Conservation (phyloP, 2,888 invertebrate genomes). For the Drosophila tanythrix region DNA sequence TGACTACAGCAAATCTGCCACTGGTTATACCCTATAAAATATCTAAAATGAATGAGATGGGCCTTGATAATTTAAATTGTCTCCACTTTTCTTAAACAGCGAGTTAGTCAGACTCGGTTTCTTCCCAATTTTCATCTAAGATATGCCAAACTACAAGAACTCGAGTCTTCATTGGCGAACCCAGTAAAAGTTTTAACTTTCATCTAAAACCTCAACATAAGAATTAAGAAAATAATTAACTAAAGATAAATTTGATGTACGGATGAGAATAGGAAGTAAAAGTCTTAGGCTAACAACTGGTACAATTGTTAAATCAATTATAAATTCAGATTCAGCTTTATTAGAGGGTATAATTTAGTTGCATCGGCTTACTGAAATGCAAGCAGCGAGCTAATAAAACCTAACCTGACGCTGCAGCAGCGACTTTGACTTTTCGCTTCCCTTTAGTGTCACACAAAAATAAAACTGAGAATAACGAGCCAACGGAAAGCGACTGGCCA, state of each 20-base stretch:
- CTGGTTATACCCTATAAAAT: slow-evolving; percentile 23
- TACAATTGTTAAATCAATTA: neutral
- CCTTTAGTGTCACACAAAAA: slow-evolving; percentile 73
- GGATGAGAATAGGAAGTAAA: neutral
- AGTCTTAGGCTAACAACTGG: neutral
- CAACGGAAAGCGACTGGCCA: slow-evolving; percentile 54
- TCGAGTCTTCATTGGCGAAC: neutral
- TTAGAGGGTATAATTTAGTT: slow-evolving; percentile 10
- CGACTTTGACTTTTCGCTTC: slow-evolving; percentile 69
- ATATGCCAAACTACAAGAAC: neutral
- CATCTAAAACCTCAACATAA: neutral
- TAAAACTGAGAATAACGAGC: slow-evolving; percentile 73
- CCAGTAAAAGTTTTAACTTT: neutral
- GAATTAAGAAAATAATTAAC: neutral
- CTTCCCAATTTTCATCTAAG: too few relatives aligned
- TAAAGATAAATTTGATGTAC: neutral
- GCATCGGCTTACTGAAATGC: slow-evolving; percentile 38
- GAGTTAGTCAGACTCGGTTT: neutral
- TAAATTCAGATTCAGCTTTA: neutral
- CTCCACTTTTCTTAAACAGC: neutral
- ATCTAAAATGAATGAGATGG: too few relatives aligned
- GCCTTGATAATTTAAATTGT: neutral
- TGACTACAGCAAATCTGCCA: slow-evolving; percentile 32
- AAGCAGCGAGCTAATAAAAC: slow-evolving; percentile 67
- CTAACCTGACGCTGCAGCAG: slow-evolving; percentile 56